Base-by-base conservation (phyloP, 2,888 invertebrate genomes). In the Lydus trimaculatus region DNA sequence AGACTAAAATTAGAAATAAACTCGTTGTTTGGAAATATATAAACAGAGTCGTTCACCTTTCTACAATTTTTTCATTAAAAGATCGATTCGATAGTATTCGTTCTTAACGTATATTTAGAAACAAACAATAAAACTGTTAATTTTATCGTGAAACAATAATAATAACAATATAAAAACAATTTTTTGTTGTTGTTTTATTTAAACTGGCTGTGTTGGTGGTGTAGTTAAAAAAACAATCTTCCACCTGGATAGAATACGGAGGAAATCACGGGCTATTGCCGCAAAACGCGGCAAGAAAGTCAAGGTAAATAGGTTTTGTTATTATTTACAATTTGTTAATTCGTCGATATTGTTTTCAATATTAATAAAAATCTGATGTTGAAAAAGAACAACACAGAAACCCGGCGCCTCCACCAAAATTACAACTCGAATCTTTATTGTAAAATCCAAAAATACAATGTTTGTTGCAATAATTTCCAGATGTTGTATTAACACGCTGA, bases 231-330 rank as follows among this genome's bases (percentile, higher is more conserved):
- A 15, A 20, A 67, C 28, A 66, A 52, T 62, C 33, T 74, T 73
- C 67, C 75, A 72, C 86, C 91, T 91, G 93, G 93, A 94, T 92
- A 91, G 92, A 86, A 89, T 94, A 88, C 90, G 93, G 86, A 91
- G 91, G 83, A 93, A 93, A 87, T 93, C 94, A 87, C 91, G 93
- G 89, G 93, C 92, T 87, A 92, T 94, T 87, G 93, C 93, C 88
- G 92, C 93, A 85, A 92, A 89, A 85, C 90, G 90, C 88, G 90
- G 90, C 85, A 90, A 92, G 87, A 92, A 92, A 90, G 92, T 92
- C 87, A 93, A 93, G 92, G 93, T 93, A 87, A 86, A 88, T 79
- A 66, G 23, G n/a, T n/a, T n/a, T n/a, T n/a, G n/a, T n/a, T n/a
- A n/a, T n/a, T n/a, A n/a, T n/a, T n/a, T n/a, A n/a, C n/a, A n/a